These are phyloP conservation scores for Xiphorhynchus erythropygius DNA, from an alignment of 2,797 vertebrate species.

Conservation along the genomic window DNA sequence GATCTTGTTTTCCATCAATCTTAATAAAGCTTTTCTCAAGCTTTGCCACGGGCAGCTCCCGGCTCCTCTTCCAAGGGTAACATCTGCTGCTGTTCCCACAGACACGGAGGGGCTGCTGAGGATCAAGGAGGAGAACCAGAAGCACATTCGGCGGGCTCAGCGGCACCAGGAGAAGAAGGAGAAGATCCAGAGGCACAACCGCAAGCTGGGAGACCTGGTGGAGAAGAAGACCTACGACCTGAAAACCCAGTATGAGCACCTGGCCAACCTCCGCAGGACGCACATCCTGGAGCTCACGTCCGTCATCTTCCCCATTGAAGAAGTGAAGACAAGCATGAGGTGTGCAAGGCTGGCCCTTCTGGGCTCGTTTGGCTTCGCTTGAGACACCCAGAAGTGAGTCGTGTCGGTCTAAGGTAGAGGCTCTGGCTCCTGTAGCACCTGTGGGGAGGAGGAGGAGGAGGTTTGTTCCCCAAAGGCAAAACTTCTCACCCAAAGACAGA, in stretches of 20 bases:
- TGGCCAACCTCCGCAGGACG: conserved; percentile 82
- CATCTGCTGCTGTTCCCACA: conserved; percentile 61
- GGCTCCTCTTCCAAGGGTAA: background rate
- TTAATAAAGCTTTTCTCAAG: background rate
- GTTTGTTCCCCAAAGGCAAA: background rate
- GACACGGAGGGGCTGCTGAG: conserved; percentile 84
- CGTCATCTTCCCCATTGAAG: conserved; percentile 90
- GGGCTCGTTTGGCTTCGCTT: background rate
- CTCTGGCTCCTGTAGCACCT: background rate
- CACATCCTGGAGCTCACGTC: conserved; percentile 90
- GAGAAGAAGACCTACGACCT: conserved; percentile 84
- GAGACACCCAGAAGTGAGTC: background rate
- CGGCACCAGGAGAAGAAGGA: conserved; percentile 94
- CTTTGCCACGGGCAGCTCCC: background rate
- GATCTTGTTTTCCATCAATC: background rate
- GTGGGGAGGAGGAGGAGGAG: background rate
- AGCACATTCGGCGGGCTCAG: conserved; percentile 88
- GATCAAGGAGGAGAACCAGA: conserved; percentile 89
- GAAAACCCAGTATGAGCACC: conserved; percentile 79
- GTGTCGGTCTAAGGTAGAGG: background rate
- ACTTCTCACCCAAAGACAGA: background rate
- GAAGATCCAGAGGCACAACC: conserved; percentile 91
- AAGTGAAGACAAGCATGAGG: conserved; percentile 91
- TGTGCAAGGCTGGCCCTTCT: conserved; percentile 40
- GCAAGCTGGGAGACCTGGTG: conserved; percentile 86